Evolutionary conservation across 2,113 vertebrate genomes (phyloP), one percentile per base, ranked within the genome.

Genomic region (Carassius carassius): DNA sequence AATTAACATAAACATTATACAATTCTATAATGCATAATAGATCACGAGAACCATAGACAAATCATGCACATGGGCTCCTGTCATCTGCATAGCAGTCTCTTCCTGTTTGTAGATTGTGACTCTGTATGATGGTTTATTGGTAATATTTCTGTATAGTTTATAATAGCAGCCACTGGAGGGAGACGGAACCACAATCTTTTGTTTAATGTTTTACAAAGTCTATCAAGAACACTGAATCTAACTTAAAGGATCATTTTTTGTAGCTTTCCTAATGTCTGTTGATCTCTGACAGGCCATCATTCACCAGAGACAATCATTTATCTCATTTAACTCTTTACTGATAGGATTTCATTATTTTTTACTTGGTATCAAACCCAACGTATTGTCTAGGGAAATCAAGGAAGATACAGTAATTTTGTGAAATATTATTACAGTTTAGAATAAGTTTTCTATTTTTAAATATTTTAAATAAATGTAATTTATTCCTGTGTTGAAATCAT

Each of bases 151-250:
- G 41, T 74, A 74, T 16, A 47, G 41, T 81, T 85, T 32, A 83
- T 41, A 21, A 67, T 25, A n/a, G 56, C 47, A 87, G 41, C 88
- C 88, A 87, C 88, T 81, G 84, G 86, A 87, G 86, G 83, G 81
- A 85, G 86, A 82, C 70, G 74, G 62, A 79, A 81, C 77, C 58
- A 86, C 81, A 83, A 47, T 84, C 76, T 80, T 49, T 19, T 17
- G 8, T 9, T 23, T 16, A 56, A 76, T 58, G 13, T 17, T 79
- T 65, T 47, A 78, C 11, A 70, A 37, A 37, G 44, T 72, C 51
- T 65, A 21, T 29, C 67, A 70, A 69, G 29, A 69, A 10, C 29
- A 69, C 47, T 2, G 23, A 47, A 74, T n/a, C 13, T n/a, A 74
- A 37, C 21, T 47, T 74, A 29, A 56, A 32, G 5, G 4, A 77